Base-by-base conservation (phyloP, 1,140 invertebrate genomes). In the Bemisia tabaci region DNA sequence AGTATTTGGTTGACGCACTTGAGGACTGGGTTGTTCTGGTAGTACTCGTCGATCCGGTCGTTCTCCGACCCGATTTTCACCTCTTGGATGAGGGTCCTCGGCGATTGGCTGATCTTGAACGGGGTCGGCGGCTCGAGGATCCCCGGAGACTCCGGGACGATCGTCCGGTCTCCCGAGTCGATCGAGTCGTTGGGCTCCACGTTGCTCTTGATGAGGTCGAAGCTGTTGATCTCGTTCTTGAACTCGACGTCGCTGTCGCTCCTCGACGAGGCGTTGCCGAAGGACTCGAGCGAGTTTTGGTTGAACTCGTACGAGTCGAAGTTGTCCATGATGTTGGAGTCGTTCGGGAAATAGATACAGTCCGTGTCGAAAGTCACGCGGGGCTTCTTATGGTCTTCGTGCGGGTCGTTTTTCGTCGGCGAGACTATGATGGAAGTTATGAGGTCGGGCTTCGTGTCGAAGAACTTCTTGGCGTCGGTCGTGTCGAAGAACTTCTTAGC, bases 1-100 rank as follows among this genome's bases (percentile, higher is more conserved):
- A 89, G 76, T 68, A 89, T 89, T 75, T 88, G 87, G 78, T 88
- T 89, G 26, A 89, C 86, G 71, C 87, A 88, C 73, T 89, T 86
- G 22, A 89, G 74, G 1, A 89, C 87, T 1, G 87, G 87, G 76
- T 88, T 88, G 70, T 88, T 86, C 73, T 86, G 69, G 58, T 72
- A 74, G 24, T 74, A 68, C 27, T 68, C 65, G 5, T 39, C 17
- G 23, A 12, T 9, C 67, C 48, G 59, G 24, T 59, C 25, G 64
- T n/a, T 21, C 59, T 65, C 61, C 58, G 66, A 68, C 22, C 63
- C 24, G 22, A 67, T 66, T 64, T 25, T 59, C 27, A 67, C 62
- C 60, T 70, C 68, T 48, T 68, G 69, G 22, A 68, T 24, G 11
- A 68, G 25, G 2, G 63, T 65, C 27, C 67, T 70, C 22, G 67